Conservation (phyloP, 2,797 vertebrate genomes). For the Sebastes oblongus region DNA sequence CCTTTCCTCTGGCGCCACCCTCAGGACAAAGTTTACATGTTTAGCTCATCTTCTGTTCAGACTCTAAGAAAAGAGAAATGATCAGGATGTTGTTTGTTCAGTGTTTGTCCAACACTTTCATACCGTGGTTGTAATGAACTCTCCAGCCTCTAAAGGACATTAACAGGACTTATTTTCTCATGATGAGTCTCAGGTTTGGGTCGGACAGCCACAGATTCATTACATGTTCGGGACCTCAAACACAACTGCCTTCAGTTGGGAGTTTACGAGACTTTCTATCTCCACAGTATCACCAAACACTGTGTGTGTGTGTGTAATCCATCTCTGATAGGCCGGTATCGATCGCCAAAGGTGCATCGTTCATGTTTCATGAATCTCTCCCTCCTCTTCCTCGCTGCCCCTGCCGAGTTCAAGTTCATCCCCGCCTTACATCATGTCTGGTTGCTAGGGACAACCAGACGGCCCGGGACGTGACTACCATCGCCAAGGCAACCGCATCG, state of each 20-base stretch:
- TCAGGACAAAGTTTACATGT: background rate
- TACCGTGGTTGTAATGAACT: background rate
- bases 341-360: slow-evolving; percentile 92
- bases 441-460: slow-evolving; percentile 97
- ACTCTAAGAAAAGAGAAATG: background rate
- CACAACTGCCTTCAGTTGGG: background rate
- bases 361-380: slow-evolving; percentile 84
- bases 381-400: slow-evolving; percentile 75
- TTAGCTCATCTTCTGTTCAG: background rate
- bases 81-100: background rate
- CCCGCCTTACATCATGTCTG: slow-evolving; percentile 98
- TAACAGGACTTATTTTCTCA: background rate
- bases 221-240: background rate
- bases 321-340: slow-evolving; percentile 94
- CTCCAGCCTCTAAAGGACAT: background rate
- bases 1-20: background rate
- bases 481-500: slow-evolving; percentile 83
- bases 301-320: slow-evolving; percentile 84
- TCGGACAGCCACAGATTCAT: background rate
- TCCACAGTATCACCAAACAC: background rate
- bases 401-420: slow-evolving; percentile 98
- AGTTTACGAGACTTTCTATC: slow-evolving; percentile 26
- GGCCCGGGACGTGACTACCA: slow-evolving; percentile 97
- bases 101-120: background rate
- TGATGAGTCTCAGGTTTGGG: background rate